Evolutionary conservation across 2,797 vertebrate genomes (phyloP).

Genomic region (Pempheris klunzingeri): DNA sequence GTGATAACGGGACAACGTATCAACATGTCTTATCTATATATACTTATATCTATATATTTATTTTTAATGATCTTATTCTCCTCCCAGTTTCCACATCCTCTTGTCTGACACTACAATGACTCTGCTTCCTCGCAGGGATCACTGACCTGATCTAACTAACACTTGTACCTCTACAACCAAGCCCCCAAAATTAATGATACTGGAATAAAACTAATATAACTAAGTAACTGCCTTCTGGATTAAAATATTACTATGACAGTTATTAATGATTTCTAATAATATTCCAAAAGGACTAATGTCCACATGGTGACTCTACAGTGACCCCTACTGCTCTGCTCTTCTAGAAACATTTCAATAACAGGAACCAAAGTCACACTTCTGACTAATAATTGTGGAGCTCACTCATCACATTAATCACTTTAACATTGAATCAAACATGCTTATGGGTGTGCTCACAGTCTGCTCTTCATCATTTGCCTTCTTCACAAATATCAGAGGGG

Average conservation of each 20-base stretch:
- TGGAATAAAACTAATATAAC: neutral
- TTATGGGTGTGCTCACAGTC: neutral
- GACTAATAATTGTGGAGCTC: too few relatives aligned
- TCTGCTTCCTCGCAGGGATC: too few relatives aligned
- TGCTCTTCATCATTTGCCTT: neutral
- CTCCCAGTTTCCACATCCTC: neutral
- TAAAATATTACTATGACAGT: neutral
- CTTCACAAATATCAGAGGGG: neutral
- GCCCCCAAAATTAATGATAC: too few relatives aligned
- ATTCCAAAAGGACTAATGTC: neutral
- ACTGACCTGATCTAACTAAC: neutral
- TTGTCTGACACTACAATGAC: neutral
- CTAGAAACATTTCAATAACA: neutral
- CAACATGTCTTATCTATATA: neutral
- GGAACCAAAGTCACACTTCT: too few relatives aligned
- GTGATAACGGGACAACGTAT: too few relatives aligned
- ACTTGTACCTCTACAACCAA: too few relatives aligned
- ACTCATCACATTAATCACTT: too few relatives aligned
- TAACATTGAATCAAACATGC: neutral
- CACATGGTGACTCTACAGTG: conserved; percentile 32
- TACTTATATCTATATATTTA: too few relatives aligned
- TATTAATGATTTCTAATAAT: neutral
- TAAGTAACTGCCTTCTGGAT: neutral
- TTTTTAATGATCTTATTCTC: neutral
- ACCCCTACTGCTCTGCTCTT: too few relatives aligned